These are phyloP conservation scores for Agriopis aurantiaria DNA, from an alignment of 2,888 invertebrate species.

Conservation along the genomic window DNA sequence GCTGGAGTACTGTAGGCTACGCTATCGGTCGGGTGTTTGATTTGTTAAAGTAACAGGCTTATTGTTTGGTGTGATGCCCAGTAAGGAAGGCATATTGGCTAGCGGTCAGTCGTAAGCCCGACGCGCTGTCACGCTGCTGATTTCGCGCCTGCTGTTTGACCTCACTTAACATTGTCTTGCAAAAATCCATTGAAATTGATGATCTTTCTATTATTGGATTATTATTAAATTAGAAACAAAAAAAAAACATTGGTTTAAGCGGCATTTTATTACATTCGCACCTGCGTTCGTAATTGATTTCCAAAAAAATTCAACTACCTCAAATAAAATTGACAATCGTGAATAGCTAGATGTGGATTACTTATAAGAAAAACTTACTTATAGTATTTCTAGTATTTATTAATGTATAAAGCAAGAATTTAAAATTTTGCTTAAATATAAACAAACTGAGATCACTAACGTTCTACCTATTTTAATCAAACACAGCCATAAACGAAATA, in stretches of 20 bases:
- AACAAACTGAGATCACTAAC: slow-evolving; percentile 47
- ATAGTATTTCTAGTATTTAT: slow-evolving; percentile 56
- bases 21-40: too few species aligned
- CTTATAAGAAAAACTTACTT: slow-evolving; percentile 42
- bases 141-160: neutral
- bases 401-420: slow-evolving; percentile 52
- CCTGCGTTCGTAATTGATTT: neutral
- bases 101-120: too few species aligned
- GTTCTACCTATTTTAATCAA: slow-evolving; percentile 5
- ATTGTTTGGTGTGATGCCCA: too few species aligned
- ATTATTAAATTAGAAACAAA: too few species aligned
- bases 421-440: slow-evolving; percentile 45
- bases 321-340: slow-evolving; percentile 5
- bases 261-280: neutral
- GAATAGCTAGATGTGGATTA: slow-evolving; percentile 8
- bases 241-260: too few species aligned
- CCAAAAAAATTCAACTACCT: slow-evolving; percentile 5
- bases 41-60: too few species aligned
- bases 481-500: neutral
- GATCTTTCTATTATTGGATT: too few species aligned
- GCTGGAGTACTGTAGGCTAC: neutral
- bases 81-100: too few species aligned
- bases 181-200: too few species aligned
- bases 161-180: too few species aligned
- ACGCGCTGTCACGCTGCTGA: neutral